These are phyloP conservation scores for Caenorhabditis sp. DNA, from an alignment of 2,888 invertebrate genomes.

Conservation along the genomic window DNA sequence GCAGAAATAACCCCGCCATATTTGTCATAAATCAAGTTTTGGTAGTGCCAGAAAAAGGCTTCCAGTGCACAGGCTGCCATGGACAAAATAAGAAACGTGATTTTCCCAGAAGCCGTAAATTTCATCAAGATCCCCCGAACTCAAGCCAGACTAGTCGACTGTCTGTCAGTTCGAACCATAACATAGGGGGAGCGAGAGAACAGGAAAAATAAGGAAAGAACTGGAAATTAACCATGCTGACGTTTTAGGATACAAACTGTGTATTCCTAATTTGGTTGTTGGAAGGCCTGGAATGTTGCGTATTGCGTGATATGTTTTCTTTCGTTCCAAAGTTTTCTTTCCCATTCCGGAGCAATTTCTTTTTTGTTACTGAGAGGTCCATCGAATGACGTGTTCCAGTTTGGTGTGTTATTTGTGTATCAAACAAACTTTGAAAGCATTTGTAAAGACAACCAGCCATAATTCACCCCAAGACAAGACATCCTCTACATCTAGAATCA, in stretches of 20 bases:
- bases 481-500: constrained; percentile 14
- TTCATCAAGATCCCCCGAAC: neutral
- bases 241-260: neutral
- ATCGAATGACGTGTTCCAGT: neutral
- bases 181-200: neutral
- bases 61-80: neutral
- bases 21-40: constrained; percentile 20
- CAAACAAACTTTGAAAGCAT: too few relatives aligned
- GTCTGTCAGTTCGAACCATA: neutral
- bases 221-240: neutral
- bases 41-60: neutral
- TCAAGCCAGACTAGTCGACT: neutral
- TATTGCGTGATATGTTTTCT: neutral
- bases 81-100: constrained; percentile 11
- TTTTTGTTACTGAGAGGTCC: neutral
- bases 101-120: constrained; percentile 10
- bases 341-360: neutral
- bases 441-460: too few relatives aligned
- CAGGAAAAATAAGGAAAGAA: neutral
- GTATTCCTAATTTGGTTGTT: neutral
- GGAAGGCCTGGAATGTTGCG: neutral
- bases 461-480: too few relatives aligned
- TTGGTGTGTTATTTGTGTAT: neutral
- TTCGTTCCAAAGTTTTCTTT: neutral
- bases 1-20: too few relatives aligned